These are phyloP conservation scores for Mimumesa dahlbomi DNA, from an alignment of 2,888 invertebrate species.

Conservation along the genomic window DNA sequence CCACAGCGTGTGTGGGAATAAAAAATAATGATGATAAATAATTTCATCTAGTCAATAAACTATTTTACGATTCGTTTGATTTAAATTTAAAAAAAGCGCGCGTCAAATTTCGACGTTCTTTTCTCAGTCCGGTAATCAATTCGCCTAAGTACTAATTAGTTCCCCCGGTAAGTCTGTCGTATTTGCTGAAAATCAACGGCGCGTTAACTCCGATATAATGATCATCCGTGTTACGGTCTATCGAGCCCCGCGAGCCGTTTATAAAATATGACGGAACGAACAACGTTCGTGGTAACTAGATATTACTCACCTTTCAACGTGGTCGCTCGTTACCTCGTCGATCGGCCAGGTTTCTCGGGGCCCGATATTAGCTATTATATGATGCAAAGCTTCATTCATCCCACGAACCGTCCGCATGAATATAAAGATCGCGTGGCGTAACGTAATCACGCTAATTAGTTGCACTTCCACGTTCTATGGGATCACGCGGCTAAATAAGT, in stretches of 20 bases:
- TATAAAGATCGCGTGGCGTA: slow-evolving; percentile 32
- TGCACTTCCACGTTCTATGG: slow-evolving; percentile 12
- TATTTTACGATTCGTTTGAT: no score
- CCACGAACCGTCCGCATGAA: slow-evolving; percentile 11
- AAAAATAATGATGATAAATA: no score
- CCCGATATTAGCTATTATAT: slow-evolving; percentile 35
- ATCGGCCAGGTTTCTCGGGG: slow-evolving; percentile 35
- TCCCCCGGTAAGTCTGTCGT: slow-evolving; percentile 33
- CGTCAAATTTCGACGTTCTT: no score
- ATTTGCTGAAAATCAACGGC: slow-evolving; percentile 36
- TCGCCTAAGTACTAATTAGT: slow-evolving; percentile 45
- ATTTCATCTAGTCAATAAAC: no score
- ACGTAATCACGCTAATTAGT: slow-evolving; percentile 45
- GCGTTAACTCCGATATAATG: slow-evolving; percentile 40
- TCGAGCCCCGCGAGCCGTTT: slow-evolving; percentile 32
- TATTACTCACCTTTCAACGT: slow-evolving; percentile 54
- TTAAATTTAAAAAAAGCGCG: no score
- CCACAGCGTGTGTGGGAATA: no score
- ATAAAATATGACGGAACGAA: slow-evolving; percentile 42
- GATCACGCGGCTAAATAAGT: neutral
- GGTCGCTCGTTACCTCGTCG: slow-evolving; percentile 45
- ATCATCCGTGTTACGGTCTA: slow-evolving; percentile 47
- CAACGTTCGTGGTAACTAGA: slow-evolving; percentile 49
- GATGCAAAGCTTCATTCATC: slow-evolving; percentile 39
- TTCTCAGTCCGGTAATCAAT: no score